Conservation (phyloP, 2,888 invertebrate species). For the Fabriciana adippe region DNA sequence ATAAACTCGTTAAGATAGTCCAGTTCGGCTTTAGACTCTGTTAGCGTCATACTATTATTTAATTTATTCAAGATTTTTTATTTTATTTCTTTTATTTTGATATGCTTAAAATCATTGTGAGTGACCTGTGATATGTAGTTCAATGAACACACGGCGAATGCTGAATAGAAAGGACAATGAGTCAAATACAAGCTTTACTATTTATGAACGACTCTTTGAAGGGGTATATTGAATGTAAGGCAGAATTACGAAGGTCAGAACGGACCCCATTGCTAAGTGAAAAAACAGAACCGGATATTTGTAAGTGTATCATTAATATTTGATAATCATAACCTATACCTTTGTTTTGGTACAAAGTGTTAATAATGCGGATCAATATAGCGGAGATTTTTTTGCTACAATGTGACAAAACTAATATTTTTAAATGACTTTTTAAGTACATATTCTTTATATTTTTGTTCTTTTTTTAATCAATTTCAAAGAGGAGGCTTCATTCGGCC, state of each 20-base stretch:
- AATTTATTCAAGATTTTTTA: conserved; percentile 5
- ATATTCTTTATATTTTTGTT: no score
- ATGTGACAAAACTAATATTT: no score
- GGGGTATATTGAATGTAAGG: conserved; percentile 18
- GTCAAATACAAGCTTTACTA: conserved; percentile 33
- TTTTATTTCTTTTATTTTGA: neutral
- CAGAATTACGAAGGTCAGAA: conserved; percentile 48
- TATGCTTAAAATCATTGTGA: conserved; percentile 4
- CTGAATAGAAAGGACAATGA: conserved; percentile 25
- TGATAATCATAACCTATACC: no score
- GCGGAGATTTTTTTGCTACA: no score
- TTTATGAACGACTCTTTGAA: conserved; percentile 25
- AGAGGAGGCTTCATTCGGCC: no score
- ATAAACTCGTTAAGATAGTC: conserved; percentile 28
- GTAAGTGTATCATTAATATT: no score
- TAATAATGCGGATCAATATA: no score
- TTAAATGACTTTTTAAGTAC: no score
- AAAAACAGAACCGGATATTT: no score
- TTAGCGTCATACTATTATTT: conserved; percentile 25
- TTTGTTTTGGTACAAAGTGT: no score
- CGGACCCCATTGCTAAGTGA: conserved; percentile 58
- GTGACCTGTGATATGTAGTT: neutral
- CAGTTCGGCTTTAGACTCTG: conserved; percentile 38
- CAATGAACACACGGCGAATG: conserved; percentile 2
- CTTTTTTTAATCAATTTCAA: no score